Evolutionary conservation across 2,888 invertebrate genomes (phyloP).

Genomic region (Metallyticus violacea): DNA sequence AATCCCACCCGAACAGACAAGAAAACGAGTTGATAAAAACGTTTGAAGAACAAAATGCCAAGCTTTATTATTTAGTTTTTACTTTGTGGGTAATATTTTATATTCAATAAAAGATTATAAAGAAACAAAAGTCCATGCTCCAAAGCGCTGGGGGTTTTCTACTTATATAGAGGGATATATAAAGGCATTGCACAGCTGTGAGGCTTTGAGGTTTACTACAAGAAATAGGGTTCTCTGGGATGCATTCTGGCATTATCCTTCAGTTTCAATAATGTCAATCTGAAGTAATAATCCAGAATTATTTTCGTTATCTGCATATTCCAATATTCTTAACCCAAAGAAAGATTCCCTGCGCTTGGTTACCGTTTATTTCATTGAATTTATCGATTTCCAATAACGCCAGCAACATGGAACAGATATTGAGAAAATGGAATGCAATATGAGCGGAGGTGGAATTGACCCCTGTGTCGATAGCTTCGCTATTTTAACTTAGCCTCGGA

Average conservation of each 20-base stretch:
- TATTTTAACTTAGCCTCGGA: not conserved
- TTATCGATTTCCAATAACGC: not conserved
- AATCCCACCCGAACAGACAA: too few species aligned
- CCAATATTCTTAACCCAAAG: not conserved
- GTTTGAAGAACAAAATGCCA: too few species aligned
- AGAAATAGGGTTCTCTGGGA: not conserved
- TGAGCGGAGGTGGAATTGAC: not conserved
- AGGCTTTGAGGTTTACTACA: not conserved
- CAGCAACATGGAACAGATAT: not conserved
- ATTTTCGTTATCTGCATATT: not conserved
- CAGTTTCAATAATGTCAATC: not conserved
- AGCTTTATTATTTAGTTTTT: too few species aligned
- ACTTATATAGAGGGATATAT: too few species aligned
- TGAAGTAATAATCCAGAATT: not conserved
- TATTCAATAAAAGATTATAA: too few species aligned
- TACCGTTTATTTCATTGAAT: not conserved
- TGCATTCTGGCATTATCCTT: not conserved
- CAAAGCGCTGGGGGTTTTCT: too few species aligned
- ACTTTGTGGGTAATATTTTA: too few species aligned
- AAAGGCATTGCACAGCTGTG: not conserved
- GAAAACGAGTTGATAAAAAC: too few species aligned
- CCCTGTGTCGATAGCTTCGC: not conserved
- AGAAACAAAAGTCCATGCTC: too few species aligned
- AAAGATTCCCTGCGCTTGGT: not conserved
- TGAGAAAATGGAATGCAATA: not conserved